Percentiles rank a stretch among this genome's conserved stretches.
Evolutionary conservation across 2,888 invertebrate genomes (phyloP).

Genomic region (Apodemia zela): DNA sequence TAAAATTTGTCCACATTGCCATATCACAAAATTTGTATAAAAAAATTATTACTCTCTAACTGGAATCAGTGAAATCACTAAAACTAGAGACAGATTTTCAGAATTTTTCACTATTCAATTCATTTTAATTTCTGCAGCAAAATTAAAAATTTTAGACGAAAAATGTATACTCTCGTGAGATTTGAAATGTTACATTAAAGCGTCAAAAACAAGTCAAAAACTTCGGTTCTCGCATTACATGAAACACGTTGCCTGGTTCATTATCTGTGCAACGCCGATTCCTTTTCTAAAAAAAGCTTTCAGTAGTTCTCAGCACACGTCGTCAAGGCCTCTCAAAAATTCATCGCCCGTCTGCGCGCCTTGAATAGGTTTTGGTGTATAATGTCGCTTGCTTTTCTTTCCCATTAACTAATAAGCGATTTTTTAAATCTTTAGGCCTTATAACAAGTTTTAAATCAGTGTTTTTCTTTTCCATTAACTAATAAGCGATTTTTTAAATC

Average conservation of each 20-base stretch:
- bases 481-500: slow-evolving; percentile 48
- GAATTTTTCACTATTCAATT: no score
- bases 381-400: slow-evolving; percentile 45
- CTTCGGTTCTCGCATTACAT: slow-evolving; percentile 30
- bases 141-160: neutral
- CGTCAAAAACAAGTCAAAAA: slow-evolving; percentile 30
- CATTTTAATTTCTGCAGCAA: neutral
- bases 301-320: slow-evolving; percentile 59
- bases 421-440: no score
- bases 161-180: neutral
- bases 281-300: slow-evolving; percentile 62
- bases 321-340: slow-evolving; percentile 75
- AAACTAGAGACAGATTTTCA: no score
- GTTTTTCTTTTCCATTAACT: slow-evolving; percentile 60
- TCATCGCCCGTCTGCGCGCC: slow-evolving; percentile 73
- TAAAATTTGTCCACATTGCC: no score
- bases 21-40: no score
- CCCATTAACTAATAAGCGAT: slow-evolving; percentile 68
- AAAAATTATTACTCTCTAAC: no score
- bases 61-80: no score
- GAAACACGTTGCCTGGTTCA: slow-evolving; percentile 45
- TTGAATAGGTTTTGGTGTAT: slow-evolving; percentile 59
- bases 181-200: slow-evolving; percentile 28
- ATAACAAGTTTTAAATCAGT: no score
- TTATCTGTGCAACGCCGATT: slow-evolving; percentile 60